Base-by-base conservation (phyloP, 1,140 invertebrate species). In the Portunus trituberculatus region DNA sequence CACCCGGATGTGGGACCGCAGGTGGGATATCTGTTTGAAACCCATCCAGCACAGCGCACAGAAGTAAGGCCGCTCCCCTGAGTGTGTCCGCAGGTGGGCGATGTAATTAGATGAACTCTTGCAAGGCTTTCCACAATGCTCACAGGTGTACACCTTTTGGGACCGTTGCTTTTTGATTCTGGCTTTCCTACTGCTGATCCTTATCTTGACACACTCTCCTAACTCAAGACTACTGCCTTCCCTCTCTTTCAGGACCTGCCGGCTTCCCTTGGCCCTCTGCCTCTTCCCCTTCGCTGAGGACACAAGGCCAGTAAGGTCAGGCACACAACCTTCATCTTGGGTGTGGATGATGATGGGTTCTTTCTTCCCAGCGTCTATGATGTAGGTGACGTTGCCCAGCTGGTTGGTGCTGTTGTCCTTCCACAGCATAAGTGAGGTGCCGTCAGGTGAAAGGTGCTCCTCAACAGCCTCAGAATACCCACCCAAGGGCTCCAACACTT, bases 101-200 rank as follows among this genome's bases (percentile, higher is more conserved):
- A 92, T 95, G 32, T 88, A 92, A 39, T 92, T 95, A n/a, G 94
- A 95, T 3, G 94, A 95, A n/a, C 14, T 95, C 45, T 95, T 95
- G 32, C 94, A 95, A 12, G 29, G 20, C 48, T 95, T 95, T 45
- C 94, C 94, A 92, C 94, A 95, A 48, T 87, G 90, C 39, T 39
- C 31, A 88, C 94, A 95, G 31, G 88, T 84, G 67, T 92, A 92
- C 16, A 87, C 52, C 48, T 28, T 92, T 14, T 46, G 76, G 25
- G 25, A 14, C 76, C 46, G 92, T 45, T 67, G 28, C 76, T 67
- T 95, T 29, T 92, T 92, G 12, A 92, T 76, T 88, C 87, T 88
- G 7, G 45, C 10, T 32, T 67, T 95, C 87, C 67, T 92, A 10
- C 83, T 48, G 59, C 86, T 95, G 25, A 84, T n/a, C 12, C 46